Evolutionary conservation across 1,140 invertebrate genomes (phyloP).

Genomic region (Lamellibrachia luymesi): DNA sequence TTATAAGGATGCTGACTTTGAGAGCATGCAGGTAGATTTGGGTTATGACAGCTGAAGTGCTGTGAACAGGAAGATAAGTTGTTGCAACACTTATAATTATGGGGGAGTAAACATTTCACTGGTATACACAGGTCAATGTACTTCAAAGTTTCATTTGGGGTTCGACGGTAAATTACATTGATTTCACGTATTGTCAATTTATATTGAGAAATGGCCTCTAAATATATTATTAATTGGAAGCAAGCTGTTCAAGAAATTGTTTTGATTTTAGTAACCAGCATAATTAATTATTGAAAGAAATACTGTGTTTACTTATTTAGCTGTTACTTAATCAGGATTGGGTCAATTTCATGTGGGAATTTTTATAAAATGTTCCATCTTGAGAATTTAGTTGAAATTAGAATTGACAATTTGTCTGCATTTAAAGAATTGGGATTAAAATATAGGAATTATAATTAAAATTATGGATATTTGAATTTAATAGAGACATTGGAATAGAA

Average conservation of each 20-base stretch:
- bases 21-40: too few species aligned
- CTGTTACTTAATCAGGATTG: too few species aligned
- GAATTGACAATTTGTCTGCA: not conserved
- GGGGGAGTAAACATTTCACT: too few species aligned
- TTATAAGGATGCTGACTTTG: too few species aligned
- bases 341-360: not conserved
- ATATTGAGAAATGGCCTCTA: not conserved
- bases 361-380: not conserved
- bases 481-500: too few species aligned
- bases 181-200: not conserved
- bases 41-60: too few species aligned
- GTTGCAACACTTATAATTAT: too few species aligned
- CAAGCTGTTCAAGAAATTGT: not conserved
- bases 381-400: not conserved
- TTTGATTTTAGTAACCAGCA: not conserved
- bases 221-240: not conserved
- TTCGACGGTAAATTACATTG: not conserved
- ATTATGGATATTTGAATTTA: too few species aligned
- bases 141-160: not conserved
- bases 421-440: too few species aligned
- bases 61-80: too few species aligned
- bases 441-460: too few species aligned
- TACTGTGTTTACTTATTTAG: not conserved
- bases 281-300: not conserved
- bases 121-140: not conserved